These are phyloP conservation scores for Chaetodon trifasciatus DNA, from an alignment of 2,797 vertebrate genomes.

Conservation along the genomic window DNA sequence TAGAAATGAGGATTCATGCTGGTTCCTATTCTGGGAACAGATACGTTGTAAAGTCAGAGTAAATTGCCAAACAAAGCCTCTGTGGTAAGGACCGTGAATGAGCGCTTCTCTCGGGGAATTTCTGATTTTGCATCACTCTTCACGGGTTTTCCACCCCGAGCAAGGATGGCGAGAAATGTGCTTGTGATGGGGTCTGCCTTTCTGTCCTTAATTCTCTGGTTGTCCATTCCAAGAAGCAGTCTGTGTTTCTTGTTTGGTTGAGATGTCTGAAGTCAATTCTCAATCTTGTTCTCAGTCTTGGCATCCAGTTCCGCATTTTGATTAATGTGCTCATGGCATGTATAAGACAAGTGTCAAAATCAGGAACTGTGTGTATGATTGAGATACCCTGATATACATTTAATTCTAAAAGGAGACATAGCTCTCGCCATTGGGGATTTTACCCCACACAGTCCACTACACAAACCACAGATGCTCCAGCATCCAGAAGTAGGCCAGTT, in stretches of 20 bases:
- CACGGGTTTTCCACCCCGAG: constrained; percentile 30
- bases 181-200: background rate
- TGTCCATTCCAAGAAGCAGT: background rate
- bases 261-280: background rate
- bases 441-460: constrained; percentile 1
- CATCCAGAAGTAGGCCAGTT: constrained; percentile 70
- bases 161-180: background rate
- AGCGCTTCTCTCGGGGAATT: constrained; percentile 46
- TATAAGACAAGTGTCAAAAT: constrained; percentile 16
- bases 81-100: constrained; percentile 26
- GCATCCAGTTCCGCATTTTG: constrained; percentile 35
- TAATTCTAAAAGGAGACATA: background rate
- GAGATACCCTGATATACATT: background rate
- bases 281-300: background rate
- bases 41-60: background rate
- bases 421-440: background rate
- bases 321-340: background rate
- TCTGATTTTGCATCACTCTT: constrained; percentile 36
- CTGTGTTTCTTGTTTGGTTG: background rate
- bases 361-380: background rate
- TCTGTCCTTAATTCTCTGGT: background rate
- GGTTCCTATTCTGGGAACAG: background rate
- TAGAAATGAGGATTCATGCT: background rate
- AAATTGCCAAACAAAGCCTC: background rate
- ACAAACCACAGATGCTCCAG: constrained; percentile 41